Conservation (phyloP, 35 echinoderm and acorn worm genomes). For the Apostichopus parvimensis region DNA sequence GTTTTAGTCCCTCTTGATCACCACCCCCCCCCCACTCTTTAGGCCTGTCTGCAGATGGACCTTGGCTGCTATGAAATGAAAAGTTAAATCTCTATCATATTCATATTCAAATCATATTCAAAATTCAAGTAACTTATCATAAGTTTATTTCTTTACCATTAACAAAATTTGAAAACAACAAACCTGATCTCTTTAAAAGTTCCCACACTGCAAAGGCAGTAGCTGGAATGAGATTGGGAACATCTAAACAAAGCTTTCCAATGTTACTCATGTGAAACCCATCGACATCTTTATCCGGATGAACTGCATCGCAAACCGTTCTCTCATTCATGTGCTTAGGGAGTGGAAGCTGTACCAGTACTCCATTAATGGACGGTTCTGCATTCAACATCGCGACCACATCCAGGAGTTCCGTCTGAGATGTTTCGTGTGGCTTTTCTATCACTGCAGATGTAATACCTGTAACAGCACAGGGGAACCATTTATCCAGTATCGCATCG, state of each 20-base stretch:
- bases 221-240: slow-evolving; percentile 75
- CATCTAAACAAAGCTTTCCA: slow-evolving; percentile 77
- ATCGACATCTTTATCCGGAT: slow-evolving; percentile 81
- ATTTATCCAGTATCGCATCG: background rate
- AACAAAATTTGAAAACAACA: background rate
- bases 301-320: slow-evolving; percentile 70
- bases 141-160: no score
- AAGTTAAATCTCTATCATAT: no score
- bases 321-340: slow-evolving; percentile 83
- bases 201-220: slow-evolving; percentile 87
- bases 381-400: slow-evolving; percentile 64
- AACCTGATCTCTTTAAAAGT: slow-evolving; percentile 76
- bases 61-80: no score
- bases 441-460: slow-evolving; percentile 81
- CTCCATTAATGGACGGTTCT: slow-evolving; percentile 72
- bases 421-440: slow-evolving; percentile 56
- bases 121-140: no score
- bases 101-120: no score
- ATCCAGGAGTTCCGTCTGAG: slow-evolving; percentile 64
- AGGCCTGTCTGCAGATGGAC: no score
- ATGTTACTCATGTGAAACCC: background rate
- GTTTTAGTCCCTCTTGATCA: no score
- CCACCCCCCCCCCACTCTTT: no score
- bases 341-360: slow-evolving; percentile 81
- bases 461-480: background rate